These are phyloP conservation scores for Hyles euphorbiae DNA, from an alignment of 1,140 invertebrate genomes.

Conservation along the genomic window DNA sequence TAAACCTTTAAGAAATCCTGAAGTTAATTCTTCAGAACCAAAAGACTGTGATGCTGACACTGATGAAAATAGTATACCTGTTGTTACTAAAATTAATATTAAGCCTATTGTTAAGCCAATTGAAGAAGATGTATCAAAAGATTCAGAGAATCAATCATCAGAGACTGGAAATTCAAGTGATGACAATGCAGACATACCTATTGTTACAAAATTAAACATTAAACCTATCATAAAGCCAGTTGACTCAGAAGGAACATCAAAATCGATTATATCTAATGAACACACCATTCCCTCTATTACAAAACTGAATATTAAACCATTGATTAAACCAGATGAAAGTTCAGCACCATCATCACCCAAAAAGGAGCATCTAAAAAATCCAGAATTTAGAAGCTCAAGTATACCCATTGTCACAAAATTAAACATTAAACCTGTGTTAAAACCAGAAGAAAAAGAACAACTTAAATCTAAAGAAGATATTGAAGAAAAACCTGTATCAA, in stretches of 20 bases:
- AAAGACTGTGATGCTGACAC: conserved; percentile 66
- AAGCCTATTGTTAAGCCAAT: conserved; percentile 67
- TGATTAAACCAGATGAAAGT: conserved; percentile 48
- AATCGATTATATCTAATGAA: conserved; percentile 39
- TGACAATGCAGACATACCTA: conserved; percentile 61
- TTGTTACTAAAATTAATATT: conserved; percentile 71
- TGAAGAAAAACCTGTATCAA: conserved; percentile 33
- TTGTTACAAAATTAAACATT: conserved; percentile 62
- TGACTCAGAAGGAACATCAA: conserved; percentile 35
- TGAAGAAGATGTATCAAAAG: conserved; percentile 52
- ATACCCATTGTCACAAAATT: conserved; percentile 34
- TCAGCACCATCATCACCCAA: conserved; percentile 44
- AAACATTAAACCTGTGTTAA: conserved; percentile 31
- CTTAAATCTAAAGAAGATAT: conserved; percentile 33
- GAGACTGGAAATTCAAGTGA: conserved; percentile 66
- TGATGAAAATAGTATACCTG: conserved; percentile 64
- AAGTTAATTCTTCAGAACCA: conserved; percentile 55
- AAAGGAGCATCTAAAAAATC: conserved; percentile 35
- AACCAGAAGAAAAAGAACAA: conserved; percentile 27
- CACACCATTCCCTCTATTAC: conserved; percentile 54
- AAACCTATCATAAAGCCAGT: conserved; percentile 58
- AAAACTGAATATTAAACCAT: conserved; percentile 60
- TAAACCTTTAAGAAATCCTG: conserved; percentile 61
- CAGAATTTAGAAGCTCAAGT: conserved; percentile 28
- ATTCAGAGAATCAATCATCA: conserved; percentile 61